Evolutionary conservation across 2,888 invertebrate genomes (phyloP), one percentile per base, ranked within the genome.

Genomic region (Lamellibrachia satsuma): DNA sequence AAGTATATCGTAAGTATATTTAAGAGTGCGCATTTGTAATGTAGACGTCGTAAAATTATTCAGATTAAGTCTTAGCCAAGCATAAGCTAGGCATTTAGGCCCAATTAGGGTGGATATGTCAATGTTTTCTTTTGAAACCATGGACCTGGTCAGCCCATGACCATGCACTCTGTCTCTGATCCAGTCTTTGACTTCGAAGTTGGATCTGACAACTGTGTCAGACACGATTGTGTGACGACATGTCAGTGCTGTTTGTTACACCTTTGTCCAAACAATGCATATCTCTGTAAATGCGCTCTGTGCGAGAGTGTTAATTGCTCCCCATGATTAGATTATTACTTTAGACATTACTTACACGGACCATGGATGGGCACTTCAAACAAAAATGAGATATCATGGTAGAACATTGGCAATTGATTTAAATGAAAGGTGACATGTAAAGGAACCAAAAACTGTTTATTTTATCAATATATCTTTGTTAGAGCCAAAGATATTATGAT

Each of bases 51-150:
- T 22, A 75, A 75, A 75, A 75, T n/a, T 6, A 75, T 15, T 15
- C 22, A 15, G 11, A 75, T 75, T 9, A 75, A 75, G 75, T 75
- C 22, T 75, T 75, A 75, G 3, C 6, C 75, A 75, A 22, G 75
- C 75, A 15, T 75, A 22, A 11, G n/a, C 22, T 15, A 75, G 22
- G 75, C 22, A 22, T 75, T 75, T 75, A 3, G 75, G 75, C 22
- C n/a, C 2, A 22, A 22, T 75, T 75, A 6, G 75, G 22, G 75
- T 75, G 75, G 75, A 75, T 15, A 75, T 75, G 75, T 75, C 75
- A 75, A 75, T 75, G 75, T 75, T 75, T 75, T 75, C 15, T 75
- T 75, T 75, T 75, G 75, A 75, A 75, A 75, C 75, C n/a, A 75
- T 8, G 15, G 8, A 57, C 57, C 39, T 39, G 39, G 39, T 39